Percentiles rank a stretch among this genome's conserved stretches.
Conservation (phyloP, 2,113 vertebrate species). For the Atrichornis clamosus region DNA sequence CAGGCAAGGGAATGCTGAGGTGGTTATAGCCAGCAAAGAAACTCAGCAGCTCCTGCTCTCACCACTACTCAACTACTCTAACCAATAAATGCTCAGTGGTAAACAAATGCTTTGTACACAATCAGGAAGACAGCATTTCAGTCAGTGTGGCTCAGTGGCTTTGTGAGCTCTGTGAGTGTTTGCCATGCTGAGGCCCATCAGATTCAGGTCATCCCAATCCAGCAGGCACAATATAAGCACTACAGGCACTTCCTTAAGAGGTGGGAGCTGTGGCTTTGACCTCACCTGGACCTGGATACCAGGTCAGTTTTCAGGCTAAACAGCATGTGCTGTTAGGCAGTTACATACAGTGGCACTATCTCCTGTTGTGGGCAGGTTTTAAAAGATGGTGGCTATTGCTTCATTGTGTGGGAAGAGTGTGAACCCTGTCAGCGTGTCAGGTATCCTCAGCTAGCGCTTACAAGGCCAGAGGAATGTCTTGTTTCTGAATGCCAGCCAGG, state of each 20-base stretch:
- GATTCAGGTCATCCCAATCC: neutral
- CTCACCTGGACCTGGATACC: neutral
- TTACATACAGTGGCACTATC: rapidly evolving
- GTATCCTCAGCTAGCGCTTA: neutral
- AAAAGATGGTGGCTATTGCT: neutral
- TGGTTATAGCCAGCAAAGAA: neutral
- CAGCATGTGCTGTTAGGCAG: rapidly evolving
- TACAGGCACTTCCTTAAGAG: neutral
- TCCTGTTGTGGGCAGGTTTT: neutral
- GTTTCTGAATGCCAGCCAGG: neutral
- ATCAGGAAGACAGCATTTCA: neutral
- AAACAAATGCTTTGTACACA: neutral
- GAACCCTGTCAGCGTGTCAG: neutral
- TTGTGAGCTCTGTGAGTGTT: neutral
- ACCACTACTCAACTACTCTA: neutral
- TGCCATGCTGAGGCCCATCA: neutral
- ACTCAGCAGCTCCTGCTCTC: neutral
- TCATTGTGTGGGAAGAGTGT: neutral
- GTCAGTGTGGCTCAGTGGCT: neutral
- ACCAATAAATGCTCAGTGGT: neutral
- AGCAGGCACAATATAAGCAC: neutral
- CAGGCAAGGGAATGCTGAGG: neutral
- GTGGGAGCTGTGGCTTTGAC: neutral
- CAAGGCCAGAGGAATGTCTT: neutral
- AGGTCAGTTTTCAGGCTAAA: neutral